Conservation (phyloP, 2,888 invertebrate species). For the Cheilosia variabilis region DNA sequence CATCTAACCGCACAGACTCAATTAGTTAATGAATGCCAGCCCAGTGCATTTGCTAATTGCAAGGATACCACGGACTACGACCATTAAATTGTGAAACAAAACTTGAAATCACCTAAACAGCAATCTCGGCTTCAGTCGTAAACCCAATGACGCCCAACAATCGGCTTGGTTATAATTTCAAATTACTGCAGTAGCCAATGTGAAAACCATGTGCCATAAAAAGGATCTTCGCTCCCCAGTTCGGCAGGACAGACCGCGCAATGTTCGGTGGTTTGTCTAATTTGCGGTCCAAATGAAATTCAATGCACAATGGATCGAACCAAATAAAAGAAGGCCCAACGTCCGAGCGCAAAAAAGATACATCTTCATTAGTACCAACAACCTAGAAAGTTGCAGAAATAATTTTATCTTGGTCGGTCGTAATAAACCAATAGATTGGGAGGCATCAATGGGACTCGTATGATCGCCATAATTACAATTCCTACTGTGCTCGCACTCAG, state of each 20-base stretch:
- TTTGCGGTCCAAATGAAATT: constrained; percentile 40
- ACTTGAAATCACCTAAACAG: constrained; percentile 25
- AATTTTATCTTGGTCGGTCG: constrained; percentile 42
- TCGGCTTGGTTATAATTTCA: constrained; percentile 22
- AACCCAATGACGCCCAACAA: constrained; percentile 36
- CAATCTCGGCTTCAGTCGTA: constrained; percentile 26
- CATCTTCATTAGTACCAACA: constrained; percentile 61
- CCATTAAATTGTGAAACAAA: constrained; percentile 37
- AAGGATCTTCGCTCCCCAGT: constrained; percentile 12
- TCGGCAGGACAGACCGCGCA: background rate
- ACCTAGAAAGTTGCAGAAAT: constrained; percentile 54
- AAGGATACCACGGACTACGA: constrained; percentile 33
- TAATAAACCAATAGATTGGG: constrained; percentile 57
- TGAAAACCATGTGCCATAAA: constrained; percentile 51
- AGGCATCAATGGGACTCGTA: constrained; percentile 47
- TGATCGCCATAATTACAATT: constrained; percentile 67
- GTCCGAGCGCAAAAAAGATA: constrained; percentile 40
- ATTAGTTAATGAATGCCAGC: constrained; percentile 36
- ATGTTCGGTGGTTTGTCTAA: background rate
- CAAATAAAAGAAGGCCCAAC: background rate
- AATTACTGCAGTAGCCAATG: constrained; percentile 46
- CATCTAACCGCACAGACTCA: constrained; percentile 2
- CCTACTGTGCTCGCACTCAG: constrained; percentile 47
- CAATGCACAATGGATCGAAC: constrained; percentile 50
- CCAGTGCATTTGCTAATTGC: constrained; percentile 38